Evolutionary conservation across 1,140 invertebrate genomes (phyloP).

Genomic region (Hycleus phaleratus): DNA sequence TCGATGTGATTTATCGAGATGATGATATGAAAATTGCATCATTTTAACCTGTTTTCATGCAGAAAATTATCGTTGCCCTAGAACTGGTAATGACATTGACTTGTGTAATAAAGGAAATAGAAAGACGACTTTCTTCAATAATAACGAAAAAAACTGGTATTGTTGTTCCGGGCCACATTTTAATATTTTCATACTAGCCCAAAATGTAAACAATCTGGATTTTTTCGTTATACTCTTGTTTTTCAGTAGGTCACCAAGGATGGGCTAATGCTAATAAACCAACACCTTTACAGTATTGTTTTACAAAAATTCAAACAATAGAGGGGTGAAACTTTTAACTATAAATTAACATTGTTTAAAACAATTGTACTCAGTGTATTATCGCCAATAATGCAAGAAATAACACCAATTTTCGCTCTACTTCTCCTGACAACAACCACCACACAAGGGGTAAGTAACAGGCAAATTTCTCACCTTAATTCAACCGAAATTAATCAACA

Average conservation of each 20-base stretch:
- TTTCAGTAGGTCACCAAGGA: slow-evolving; percentile 3
- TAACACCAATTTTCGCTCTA: too few species aligned
- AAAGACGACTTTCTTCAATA: too few species aligned
- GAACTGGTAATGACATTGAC: too few species aligned
- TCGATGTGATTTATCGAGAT: slow-evolving; percentile 2
- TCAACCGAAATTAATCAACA: too few species aligned
- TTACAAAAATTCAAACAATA: background rate
- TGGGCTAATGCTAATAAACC: slow-evolving; percentile 7
- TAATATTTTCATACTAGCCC: background rate
- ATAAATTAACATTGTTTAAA: background rate
- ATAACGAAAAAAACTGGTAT: too few species aligned
- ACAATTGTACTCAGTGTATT: background rate
- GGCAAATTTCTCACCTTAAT: too few species aligned
- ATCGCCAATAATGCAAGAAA: background rate
- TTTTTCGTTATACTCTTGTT: background rate
- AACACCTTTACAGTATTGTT: background rate
- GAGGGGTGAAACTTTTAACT: background rate
- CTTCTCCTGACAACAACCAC: too few species aligned
- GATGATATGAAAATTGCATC: slow-evolving; percentile 5
- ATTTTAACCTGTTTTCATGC: background rate
- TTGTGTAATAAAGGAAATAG: too few species aligned
- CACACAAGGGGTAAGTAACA: too few species aligned
- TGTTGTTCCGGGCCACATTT: slow-evolving; percentile 1
- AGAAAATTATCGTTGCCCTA: background rate
- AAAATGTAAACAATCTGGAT: background rate